phyloP scores from a whole-genome alignment of 1,140 invertebrate genomes.

The Aporrectodea caliginosa region DNA sequence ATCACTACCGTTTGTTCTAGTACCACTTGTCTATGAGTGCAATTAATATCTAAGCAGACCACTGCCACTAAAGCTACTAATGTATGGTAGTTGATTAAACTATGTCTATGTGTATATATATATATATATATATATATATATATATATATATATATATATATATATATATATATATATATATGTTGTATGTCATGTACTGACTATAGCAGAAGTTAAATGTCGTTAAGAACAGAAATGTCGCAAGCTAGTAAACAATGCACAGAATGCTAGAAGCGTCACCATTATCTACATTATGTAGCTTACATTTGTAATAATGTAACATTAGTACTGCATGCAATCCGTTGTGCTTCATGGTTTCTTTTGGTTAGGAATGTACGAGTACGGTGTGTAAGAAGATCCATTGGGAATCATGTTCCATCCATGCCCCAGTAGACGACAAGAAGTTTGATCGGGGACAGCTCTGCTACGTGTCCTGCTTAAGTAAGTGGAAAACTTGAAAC shows the following conservation, averaged over 20 bases:
- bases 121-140: too few species aligned
- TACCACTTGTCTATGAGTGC: too few species aligned
- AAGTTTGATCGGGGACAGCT: conserved; percentile 66
- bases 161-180: too few species aligned
- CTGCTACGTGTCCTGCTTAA: conserved; percentile 88
- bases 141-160: too few species aligned
- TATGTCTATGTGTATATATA: too few species aligned
- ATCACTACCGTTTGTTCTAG: too few species aligned
- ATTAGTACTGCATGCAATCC: neutral
- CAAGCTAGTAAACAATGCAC: neutral
- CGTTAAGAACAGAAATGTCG: neutral
- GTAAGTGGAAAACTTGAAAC: conserved; percentile 11
- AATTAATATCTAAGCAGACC: too few species aligned
- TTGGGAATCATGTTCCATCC: conserved; percentile 91
- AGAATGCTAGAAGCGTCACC: neutral
- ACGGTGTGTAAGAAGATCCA: conserved; percentile 93
- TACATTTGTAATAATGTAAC: neutral
- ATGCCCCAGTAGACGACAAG: conserved; percentile 62
- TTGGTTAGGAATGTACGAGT: conserved; percentile 73
- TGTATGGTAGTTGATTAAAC: too few species aligned
- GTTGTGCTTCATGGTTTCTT: neutral
- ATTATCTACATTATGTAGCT: neutral
- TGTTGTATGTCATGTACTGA: neutral
- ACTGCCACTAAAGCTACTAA: too few species aligned
- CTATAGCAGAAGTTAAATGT: neutral